Percentiles rank a stretch among this genome's conserved stretches.
Conservation (phyloP, 2,113 vertebrate species). For the Hymenochirus boettgeri region DNA sequence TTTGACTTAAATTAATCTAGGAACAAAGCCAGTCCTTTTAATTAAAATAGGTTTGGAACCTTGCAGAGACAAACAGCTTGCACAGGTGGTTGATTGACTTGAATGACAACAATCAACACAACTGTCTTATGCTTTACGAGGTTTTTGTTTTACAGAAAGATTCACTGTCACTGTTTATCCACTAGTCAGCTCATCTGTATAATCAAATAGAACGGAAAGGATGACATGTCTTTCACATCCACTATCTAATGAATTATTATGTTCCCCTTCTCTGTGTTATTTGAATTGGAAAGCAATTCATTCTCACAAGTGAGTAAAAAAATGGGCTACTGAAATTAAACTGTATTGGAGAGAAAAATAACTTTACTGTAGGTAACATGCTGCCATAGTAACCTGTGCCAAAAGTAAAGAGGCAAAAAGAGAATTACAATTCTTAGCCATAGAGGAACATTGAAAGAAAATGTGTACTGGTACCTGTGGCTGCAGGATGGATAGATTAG, state of each 20-base stretch:
- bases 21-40: conserved; percentile 40
- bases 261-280: conserved; percentile 27
- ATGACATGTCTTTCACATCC: conserved; percentile 33
- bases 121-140: conserved; percentile 35
- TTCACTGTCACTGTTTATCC: conserved; percentile 35
- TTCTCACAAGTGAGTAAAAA: conserved; percentile 3
- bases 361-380: too few species aligned
- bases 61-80: conserved; percentile 39
- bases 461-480: too few species aligned
- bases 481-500: too few species aligned
- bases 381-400: too few species aligned
- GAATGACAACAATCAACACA: conserved; percentile 41
- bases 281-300: conserved; percentile 27
- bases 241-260: conserved; percentile 32
- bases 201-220: conserved; percentile 37
- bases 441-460: too few species aligned
- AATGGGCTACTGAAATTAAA: too few species aligned
- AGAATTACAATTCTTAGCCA: too few species aligned
- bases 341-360: too few species aligned
- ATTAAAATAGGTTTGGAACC: conserved; percentile 40
- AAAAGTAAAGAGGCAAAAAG: too few species aligned
- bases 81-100: conserved; percentile 41
- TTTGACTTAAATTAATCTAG: conserved; percentile 41
- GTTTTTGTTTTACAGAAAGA: conserved; percentile 37
- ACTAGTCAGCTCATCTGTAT: conserved; percentile 34